Conservation (phyloP, 2,113 vertebrate species). For the Ochotona princeps region DNA sequence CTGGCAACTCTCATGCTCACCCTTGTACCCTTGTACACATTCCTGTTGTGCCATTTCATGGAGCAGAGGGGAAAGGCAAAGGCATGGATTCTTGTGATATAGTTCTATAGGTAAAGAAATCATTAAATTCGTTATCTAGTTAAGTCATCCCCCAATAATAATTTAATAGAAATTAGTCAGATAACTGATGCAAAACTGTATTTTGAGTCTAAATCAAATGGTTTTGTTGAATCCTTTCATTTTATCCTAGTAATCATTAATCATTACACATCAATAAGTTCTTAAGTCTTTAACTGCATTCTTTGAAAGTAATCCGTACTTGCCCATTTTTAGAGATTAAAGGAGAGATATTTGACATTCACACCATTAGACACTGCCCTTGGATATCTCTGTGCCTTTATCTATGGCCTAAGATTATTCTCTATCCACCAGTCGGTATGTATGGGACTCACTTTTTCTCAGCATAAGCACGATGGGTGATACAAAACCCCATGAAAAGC, state of each 20-base stretch:
- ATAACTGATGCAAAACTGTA: slow-evolving; percentile 8
- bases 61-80: neutral
- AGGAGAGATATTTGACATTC: neutral
- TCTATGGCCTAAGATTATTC: neutral
- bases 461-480: neutral
- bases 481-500: neutral
- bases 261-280: neutral
- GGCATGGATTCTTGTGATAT: neutral
- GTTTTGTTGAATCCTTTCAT: slow-evolving; percentile 22
- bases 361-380: neutral
- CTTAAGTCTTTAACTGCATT: slow-evolving; percentile 15
- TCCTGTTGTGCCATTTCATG: neutral
- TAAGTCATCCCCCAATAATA: neutral
- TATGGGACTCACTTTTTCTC: slow-evolving; percentile 25
- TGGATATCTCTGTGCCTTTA: slow-evolving; percentile 28
- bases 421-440: neutral
- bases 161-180: slow-evolving; percentile 44
- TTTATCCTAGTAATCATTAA: slow-evolving; percentile 18
- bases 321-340: slow-evolving; percentile 27
- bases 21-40: neutral
- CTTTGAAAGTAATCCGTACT: neutral
- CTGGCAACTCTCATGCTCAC: neutral
- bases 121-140: slow-evolving; percentile 6
- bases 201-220: slow-evolving; percentile 18
- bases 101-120: neutral